Conservation (phyloP, 2,797 vertebrate species). For the Delichon dasypus region DNA sequence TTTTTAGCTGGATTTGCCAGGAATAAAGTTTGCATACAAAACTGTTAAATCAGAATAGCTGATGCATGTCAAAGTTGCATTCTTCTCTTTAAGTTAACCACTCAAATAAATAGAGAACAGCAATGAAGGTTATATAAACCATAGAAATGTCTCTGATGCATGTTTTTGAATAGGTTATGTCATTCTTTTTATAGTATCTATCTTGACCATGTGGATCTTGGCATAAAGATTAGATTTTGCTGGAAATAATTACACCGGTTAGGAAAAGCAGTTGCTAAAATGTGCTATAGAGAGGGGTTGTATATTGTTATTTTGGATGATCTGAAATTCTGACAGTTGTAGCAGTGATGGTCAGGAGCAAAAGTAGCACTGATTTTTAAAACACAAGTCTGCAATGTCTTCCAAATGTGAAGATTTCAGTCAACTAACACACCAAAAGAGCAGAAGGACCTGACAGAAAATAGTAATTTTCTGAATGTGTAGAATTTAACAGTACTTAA, state of each 20-base stretch:
- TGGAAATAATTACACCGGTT: not conserved
- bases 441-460: not conserved
- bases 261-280: not conserved
- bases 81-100: not conserved
- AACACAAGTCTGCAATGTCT: not conserved
- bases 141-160: not conserved
- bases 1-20: not conserved
- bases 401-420: not conserved
- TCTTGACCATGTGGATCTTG: not conserved
- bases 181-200: not conserved
- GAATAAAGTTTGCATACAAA: not conserved
- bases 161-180: not conserved
- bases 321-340: not conserved
- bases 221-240: not conserved
- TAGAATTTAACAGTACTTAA: conserved; percentile 25
- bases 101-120: not conserved
- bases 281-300: accelerated
- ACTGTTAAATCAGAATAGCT: not conserved
- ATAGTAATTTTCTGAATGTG: not conserved
- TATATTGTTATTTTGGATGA: not conserved
- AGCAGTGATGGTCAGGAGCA: not conserved
- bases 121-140: not conserved
- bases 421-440: not conserved
- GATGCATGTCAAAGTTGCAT: not conserved
- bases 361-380: not conserved